These are phyloP conservation scores for Trogon melanurus DNA, from an alignment of 2,113 vertebrate genomes.

Conservation along the genomic window DNA sequence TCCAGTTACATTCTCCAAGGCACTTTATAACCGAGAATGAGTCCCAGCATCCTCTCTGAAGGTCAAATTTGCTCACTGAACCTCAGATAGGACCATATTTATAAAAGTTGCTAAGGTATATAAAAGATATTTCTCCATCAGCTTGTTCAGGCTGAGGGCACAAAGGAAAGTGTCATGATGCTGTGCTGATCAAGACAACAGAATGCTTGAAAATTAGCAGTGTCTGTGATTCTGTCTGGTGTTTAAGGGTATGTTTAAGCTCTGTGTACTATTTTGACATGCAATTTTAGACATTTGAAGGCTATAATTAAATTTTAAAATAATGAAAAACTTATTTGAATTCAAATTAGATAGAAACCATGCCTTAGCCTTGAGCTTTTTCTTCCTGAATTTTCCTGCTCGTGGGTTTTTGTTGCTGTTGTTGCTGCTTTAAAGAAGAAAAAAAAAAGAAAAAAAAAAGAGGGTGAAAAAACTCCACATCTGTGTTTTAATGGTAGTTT, in stretches of 20 bases:
- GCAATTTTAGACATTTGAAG: slow-evolving; percentile 28
- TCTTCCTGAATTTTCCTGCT: slow-evolving; percentile 1
- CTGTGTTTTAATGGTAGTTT: background rate
- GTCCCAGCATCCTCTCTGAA: background rate
- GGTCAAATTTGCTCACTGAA: background rate
- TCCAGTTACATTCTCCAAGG: background rate
- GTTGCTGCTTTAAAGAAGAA: background rate
- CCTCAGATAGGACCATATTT: background rate
- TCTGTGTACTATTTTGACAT: slow-evolving; percentile 26
- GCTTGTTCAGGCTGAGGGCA: background rate
- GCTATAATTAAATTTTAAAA: slow-evolving; percentile 42
- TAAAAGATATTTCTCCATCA: background rate
- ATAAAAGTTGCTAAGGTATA: background rate
- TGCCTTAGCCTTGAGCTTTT: slow-evolving; percentile 1
- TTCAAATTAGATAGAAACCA: slow-evolving; percentile 47
- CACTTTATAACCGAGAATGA: background rate
- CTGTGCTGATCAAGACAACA: background rate
- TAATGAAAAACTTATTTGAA: slow-evolving; percentile 52
- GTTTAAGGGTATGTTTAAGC: slow-evolving; percentile 9
- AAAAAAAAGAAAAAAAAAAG: background rate
- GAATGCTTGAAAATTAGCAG: background rate
- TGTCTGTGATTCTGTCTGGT: background rate
- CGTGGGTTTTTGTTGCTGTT: background rate
- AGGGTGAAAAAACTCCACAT: background rate
- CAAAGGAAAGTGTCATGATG: background rate